These are phyloP conservation scores for Stylophora pistillata DNA, from an alignment of 64 coral and sea anemone species.

Conservation along the genomic window DNA sequence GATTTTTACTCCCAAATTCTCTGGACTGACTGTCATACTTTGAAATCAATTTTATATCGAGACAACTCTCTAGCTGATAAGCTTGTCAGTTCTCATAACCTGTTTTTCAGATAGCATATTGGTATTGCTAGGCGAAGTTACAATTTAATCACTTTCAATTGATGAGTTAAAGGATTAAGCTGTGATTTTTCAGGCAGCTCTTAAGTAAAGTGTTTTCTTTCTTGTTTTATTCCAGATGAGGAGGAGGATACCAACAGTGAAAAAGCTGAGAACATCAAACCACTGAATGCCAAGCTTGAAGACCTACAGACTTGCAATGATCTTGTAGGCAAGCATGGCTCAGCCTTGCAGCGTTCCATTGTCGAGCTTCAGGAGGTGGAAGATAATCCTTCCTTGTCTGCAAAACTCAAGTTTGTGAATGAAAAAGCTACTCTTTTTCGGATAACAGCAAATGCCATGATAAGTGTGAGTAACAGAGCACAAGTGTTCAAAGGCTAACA, in stretches of 20 bases:
- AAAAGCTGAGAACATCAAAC: constrained; percentile 73
- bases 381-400: constrained; percentile 61
- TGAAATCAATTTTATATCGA: too few species aligned
- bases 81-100: too few species aligned
- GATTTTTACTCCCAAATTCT: too few species aligned
- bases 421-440: constrained; percentile 98
- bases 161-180: too few species aligned
- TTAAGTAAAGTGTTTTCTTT: background rate
- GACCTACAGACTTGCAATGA: constrained; percentile 99
- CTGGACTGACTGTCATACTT: too few species aligned
- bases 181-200: background rate
- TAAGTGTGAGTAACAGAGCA: constrained; percentile 81
- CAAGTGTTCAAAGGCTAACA: background rate
- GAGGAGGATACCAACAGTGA: constrained; percentile 84
- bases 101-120: too few species aligned
- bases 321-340: constrained; percentile 96
- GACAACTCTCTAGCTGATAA: too few species aligned
- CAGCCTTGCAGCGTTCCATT: constrained; percentile 85
- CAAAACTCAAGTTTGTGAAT: constrained; percentile 91
- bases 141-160: too few species aligned
- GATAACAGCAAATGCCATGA: constrained; percentile 99
- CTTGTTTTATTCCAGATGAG: constrained; percentile 78
- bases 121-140: too few species aligned
- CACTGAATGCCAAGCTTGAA: constrained; percentile 84
- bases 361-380: constrained; percentile 91